Percentiles rank a stretch among this genome's conserved stretches.
phyloP scores from a whole-genome alignment of 2,888 invertebrate genomes.

The Apeira syringaria region DNA sequence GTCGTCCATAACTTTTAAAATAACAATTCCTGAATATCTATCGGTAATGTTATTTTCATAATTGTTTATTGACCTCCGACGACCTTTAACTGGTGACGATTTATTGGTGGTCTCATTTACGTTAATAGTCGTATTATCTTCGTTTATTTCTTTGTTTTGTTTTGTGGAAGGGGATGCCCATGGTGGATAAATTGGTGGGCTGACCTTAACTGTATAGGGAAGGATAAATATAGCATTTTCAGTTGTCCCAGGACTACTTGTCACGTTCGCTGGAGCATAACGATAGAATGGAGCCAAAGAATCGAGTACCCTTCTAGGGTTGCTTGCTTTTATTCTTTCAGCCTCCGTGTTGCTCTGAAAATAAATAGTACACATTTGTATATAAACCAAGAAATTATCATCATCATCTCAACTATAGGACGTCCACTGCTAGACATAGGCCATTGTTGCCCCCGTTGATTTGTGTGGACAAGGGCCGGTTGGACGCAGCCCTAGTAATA shows the following conservation, averaged over 20 bases:
- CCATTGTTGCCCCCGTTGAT: too few species aligned
- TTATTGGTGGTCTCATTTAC: neutral
- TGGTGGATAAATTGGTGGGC: conserved; percentile 2
- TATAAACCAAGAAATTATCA: too few species aligned
- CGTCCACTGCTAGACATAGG: too few species aligned
- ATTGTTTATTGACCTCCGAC: conserved; percentile 43
- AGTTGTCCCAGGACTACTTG: neutral
- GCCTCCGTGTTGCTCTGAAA: neutral
- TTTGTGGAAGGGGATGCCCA: neutral
- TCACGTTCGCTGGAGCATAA: neutral
- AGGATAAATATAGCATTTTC: neutral
- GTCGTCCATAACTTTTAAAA: conserved; percentile 48
- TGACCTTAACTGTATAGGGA: neutral
- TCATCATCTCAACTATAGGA: too few species aligned
- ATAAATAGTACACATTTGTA: too few species aligned
- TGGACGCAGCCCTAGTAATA: too few species aligned
- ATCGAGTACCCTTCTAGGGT: neutral
- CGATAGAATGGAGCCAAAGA: conserved; percentile 14
- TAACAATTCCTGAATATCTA: conserved; percentile 30
- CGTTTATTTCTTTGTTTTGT: neutral
- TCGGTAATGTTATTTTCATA: conserved; percentile 15
- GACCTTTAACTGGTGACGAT: conserved; percentile 36
- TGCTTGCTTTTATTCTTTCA: neutral
- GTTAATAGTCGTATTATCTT: neutral
- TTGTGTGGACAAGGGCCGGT: too few species aligned